These are phyloP conservation scores for Clitarchus hookeri DNA, from an alignment of 2,888 invertebrate species.

Conservation along the genomic window DNA sequence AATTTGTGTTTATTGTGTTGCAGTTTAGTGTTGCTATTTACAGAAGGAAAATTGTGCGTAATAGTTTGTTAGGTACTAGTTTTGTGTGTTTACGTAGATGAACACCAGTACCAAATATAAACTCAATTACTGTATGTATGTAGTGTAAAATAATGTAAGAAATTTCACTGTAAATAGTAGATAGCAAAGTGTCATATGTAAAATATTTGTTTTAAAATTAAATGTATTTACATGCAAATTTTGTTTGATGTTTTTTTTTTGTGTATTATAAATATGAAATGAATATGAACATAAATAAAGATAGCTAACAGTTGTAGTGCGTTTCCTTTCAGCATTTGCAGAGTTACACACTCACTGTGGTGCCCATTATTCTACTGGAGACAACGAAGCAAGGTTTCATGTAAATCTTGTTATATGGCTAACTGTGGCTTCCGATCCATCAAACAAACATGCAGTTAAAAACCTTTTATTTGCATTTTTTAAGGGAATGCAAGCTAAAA, in stretches of 20 bases:
- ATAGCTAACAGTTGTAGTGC: background rate
- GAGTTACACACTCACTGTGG: too few relatives aligned
- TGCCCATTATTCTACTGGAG: too few relatives aligned
- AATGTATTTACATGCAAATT: background rate
- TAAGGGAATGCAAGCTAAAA: too few relatives aligned
- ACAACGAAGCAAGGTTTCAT: too few relatives aligned
- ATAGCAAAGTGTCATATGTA: background rate
- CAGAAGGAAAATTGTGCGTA: background rate
- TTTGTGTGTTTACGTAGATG: conserved; percentile 1
- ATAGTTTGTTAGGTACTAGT: background rate
- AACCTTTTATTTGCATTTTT: too few relatives aligned
- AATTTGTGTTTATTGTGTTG: background rate
- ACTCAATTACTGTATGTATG: background rate
- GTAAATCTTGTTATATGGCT: too few relatives aligned
- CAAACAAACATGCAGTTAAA: too few relatives aligned
- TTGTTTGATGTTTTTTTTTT: background rate
- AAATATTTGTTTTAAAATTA: conserved; percentile 10
- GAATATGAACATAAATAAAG: background rate
- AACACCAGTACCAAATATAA: background rate
- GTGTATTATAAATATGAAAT: background rate
- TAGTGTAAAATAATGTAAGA: background rate
- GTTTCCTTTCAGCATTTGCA: background rate
- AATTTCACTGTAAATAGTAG: background rate
- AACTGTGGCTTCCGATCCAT: too few relatives aligned
- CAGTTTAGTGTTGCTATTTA: background rate